Evolutionary conservation across 2,888 invertebrate genomes (phyloP), one percentile per base, ranked within the genome.

Genomic region (Drosophila neutralis): DNA sequence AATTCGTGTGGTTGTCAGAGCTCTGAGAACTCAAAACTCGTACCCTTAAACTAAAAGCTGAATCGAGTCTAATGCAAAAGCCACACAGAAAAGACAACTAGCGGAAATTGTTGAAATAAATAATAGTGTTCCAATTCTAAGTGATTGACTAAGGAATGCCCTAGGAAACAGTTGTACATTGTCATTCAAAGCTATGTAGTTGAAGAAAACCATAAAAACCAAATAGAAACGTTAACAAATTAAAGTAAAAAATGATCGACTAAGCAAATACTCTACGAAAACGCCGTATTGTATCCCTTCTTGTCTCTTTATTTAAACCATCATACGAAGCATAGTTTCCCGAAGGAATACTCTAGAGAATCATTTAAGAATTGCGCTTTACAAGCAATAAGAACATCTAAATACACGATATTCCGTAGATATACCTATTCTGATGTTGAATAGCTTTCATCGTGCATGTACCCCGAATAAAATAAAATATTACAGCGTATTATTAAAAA

Each of bases 31-130:
- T 31, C 53, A 36, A 69, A 72, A 60, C 52, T 49, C 64, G 36
- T 62, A 48, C 45, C 62, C 58, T 13, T 27, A 42, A 58, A 59
- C 45, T 27, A 35, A 60, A 38, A 70, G 65, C 86, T 76, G 80
- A 63, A 79, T 68, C 70, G 62, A 57, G 68, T 82, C 79, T 84
- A 84, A 85, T 84, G 83, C 78, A 74, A 74, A 82, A 82, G 76
- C 51, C 65, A 65, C 71, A 87, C 70, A 82, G 70, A 61, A 63
- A 63, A 76, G 51, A 75, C 67, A 79, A 74, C 72, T 76, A 73
- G 76, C 73, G 76, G 80, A 79, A 80, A 73, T 80, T 66, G 80
- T 79, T 69, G 73, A 73, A 82, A 75, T 66, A 82, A 79, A 79
- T 80, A 76, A 79, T 73, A 70, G 38, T 56, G 45, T 15, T 8